Conservation (phyloP, 30 jellyfish, hydroid and myxozoan species). For the Aurelia sp. region DNA sequence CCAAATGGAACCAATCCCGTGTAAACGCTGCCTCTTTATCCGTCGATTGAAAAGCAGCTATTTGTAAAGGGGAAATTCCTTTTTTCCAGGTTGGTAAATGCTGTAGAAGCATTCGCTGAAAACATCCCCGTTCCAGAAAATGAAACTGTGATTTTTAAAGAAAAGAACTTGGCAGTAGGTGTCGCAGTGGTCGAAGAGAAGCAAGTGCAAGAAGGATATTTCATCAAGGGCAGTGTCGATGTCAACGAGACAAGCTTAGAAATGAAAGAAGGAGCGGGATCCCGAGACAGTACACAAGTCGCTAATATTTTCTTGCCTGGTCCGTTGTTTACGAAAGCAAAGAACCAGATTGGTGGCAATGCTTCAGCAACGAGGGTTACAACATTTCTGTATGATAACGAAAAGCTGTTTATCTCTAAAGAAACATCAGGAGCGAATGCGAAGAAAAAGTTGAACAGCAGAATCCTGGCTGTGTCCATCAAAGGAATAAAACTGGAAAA, state of each 20-base stretch:
- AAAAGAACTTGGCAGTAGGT: slow-evolving; percentile 39
- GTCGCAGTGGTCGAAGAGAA: not conserved
- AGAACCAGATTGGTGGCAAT: not conserved
- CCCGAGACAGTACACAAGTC: not conserved
- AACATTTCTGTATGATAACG: slow-evolving; percentile 39
- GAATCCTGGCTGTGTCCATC: slow-evolving; percentile 36
- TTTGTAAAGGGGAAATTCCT: too few species aligned
- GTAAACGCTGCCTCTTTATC: too few species aligned
- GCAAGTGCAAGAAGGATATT: not conserved
- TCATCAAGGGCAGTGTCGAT: slow-evolving; percentile 19
- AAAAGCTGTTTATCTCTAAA: slow-evolving; percentile 18
- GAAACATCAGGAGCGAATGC: slow-evolving; percentile 17
- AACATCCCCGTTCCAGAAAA: slow-evolving; percentile 30
- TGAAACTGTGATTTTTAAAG: slow-evolving; percentile 19
- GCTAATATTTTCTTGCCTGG: slow-evolving; percentile 38
- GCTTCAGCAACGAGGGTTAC: slow-evolving; percentile 4
- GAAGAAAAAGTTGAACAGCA: slow-evolving; percentile 24
- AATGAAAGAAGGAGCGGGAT: not conserved
- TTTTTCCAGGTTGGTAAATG: slow-evolving; percentile 14
- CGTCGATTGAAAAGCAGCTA: too few species aligned
- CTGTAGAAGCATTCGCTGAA: slow-evolving; percentile 33
- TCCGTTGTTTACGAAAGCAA: slow-evolving; percentile 22
- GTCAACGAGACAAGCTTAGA: slow-evolving; percentile 11
- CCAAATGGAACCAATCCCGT: too few species aligned
- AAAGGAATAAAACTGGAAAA: slow-evolving; percentile 39